phyloP scores from a whole-genome alignment of 2,113 vertebrate genomes.

The Aplodontia rufa region DNA sequence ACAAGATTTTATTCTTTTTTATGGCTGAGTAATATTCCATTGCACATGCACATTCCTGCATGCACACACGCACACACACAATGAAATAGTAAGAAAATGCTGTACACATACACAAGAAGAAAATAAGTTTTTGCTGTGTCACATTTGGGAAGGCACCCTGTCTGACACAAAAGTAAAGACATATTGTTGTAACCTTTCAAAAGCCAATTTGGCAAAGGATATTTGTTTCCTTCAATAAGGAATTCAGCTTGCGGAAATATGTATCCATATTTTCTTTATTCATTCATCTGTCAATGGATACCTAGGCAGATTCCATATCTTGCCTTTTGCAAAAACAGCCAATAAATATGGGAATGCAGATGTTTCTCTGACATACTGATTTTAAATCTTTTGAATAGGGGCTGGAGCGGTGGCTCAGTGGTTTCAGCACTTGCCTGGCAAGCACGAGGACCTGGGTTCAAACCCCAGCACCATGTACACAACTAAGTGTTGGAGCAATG shows the following conservation, averaged over 20 bases:
- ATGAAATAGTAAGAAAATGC: too few relatives aligned
- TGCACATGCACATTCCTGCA: not conserved
- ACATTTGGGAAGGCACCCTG: not conserved
- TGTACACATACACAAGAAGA: not conserved
- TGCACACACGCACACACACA: too few relatives aligned
- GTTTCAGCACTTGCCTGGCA: too few relatives aligned
- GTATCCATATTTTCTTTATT: not conserved
- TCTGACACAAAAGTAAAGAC: not conserved
- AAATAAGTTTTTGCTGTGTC: not conserved
- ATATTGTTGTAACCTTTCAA: not conserved
- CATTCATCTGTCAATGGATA: not conserved
- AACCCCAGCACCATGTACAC: too few relatives aligned
- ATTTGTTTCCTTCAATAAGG: not conserved
- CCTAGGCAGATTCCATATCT: not conserved
- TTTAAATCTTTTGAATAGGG: too few relatives aligned
- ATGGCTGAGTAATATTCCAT: not conserved
- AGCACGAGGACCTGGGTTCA: too few relatives aligned
- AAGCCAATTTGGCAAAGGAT: conserved; percentile 62
- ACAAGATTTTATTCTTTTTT: not conserved
- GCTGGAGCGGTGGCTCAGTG: too few relatives aligned
- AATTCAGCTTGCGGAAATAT: not conserved
- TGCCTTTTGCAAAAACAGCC: not conserved
- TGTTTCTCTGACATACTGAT: not conserved
- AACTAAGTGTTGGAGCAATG: too few relatives aligned
- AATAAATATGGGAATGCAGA: not conserved